These are phyloP conservation scores for Drosophila demipolita DNA, from an alignment of 2,888 invertebrate genomes.

Conservation along the genomic window DNA sequence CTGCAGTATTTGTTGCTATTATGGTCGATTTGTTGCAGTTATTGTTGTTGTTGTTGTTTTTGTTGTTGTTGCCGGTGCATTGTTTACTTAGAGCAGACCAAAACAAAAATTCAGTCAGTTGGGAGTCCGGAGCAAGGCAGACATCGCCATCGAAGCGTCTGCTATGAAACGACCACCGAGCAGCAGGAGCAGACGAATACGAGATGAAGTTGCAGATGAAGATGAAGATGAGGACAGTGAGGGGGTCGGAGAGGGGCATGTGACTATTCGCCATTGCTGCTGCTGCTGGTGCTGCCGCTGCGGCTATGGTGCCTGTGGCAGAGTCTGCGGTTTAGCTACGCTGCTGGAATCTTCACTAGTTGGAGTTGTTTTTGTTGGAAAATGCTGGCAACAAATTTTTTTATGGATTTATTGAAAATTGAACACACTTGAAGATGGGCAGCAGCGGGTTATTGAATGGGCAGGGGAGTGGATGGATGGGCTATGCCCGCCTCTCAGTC, in stretches of 20 bases:
- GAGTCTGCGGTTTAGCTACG: slow-evolving; percentile 48
- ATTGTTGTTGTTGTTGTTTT: slow-evolving; percentile 34
- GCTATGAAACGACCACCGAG: slow-evolving; percentile 59
- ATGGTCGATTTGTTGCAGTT: slow-evolving; percentile 30
- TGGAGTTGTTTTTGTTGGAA: slow-evolving; percentile 26
- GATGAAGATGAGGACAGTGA: slow-evolving; percentile 15
- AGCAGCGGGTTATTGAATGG: not conserved
- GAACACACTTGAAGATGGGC: slow-evolving; percentile 68
- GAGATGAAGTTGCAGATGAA: slow-evolving; percentile 21
- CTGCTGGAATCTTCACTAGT: slow-evolving; percentile 40
- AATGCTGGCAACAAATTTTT: slow-evolving; percentile 50
- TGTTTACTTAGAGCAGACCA: slow-evolving; percentile 75
- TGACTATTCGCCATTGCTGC: slow-evolving; percentile 27
- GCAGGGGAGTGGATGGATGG: not conserved
- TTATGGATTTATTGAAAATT: slow-evolving; percentile 80
- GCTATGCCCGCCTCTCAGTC: slow-evolving; percentile 67
- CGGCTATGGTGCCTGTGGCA: slow-evolving; percentile 42
- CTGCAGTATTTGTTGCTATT: slow-evolving; percentile 33
- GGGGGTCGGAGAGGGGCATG: slow-evolving; percentile 21
- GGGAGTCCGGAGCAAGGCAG: slow-evolving; percentile 41
- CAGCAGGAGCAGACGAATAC: slow-evolving; percentile 34
- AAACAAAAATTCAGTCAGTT: slow-evolving; percentile 70
- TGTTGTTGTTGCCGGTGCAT: slow-evolving; percentile 55
- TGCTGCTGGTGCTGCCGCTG: slow-evolving; percentile 18
- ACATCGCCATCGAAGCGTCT: slow-evolving; percentile 64